phyloP scores from a whole-genome alignment of 2,113 vertebrate species.

The Motacilla tschutschensis region DNA sequence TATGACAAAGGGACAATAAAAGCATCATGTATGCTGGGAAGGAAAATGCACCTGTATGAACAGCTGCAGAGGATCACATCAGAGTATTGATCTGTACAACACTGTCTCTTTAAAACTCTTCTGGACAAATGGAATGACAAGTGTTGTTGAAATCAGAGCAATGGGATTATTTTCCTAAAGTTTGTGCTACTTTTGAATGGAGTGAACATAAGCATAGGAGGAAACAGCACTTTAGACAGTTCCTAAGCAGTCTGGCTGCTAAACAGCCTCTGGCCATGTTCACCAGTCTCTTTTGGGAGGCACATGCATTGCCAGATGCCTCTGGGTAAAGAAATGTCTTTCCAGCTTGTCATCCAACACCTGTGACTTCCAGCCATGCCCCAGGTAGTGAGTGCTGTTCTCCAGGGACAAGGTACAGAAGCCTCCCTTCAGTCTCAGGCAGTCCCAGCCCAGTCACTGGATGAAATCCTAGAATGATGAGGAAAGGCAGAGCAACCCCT shows the following conservation, averaged over 20 bases:
- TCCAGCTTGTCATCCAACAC: background rate
- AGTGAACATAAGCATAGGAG: background rate
- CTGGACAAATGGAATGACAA: accelerated
- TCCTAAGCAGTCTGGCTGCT: background rate
- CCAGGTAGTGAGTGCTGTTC: background rate
- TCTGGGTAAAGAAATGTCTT: background rate
- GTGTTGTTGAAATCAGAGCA: background rate
- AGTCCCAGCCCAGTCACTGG: background rate
- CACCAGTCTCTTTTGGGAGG: background rate
- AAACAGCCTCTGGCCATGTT: background rate
- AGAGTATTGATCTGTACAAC: background rate
- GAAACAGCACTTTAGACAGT: background rate
- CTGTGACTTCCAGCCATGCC: background rate
- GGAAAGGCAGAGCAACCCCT: background rate
- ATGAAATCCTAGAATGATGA: background rate
- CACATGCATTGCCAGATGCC: background rate
- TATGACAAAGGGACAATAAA: background rate
- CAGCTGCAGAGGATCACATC: background rate
- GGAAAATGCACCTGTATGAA: background rate
- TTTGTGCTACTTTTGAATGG: background rate
- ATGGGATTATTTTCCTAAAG: background rate
- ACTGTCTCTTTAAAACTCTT: background rate
- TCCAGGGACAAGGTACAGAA: background rate
- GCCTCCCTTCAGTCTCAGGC: background rate
- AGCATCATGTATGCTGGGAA: background rate